Evolutionary conservation across 2,113 vertebrate species (phyloP).

Genomic region (Tichodroma muraria): DNA sequence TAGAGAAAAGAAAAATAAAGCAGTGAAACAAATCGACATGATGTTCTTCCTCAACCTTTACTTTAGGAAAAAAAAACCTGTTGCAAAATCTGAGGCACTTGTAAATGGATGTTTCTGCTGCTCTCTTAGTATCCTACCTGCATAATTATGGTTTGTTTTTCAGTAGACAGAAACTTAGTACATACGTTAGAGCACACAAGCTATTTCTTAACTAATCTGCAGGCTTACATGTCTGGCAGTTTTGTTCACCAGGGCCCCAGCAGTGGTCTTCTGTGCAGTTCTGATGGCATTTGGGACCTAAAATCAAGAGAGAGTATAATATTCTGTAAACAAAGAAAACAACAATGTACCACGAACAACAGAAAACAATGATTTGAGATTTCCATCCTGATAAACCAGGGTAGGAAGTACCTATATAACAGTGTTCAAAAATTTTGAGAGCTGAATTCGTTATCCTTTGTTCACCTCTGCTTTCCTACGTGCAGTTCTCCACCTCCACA

Average conservation of each 20-base stretch:
- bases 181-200: neutral
- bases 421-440: neutral
- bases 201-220: neutral
- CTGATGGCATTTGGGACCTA: conserved; percentile 83
- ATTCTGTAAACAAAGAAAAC: neutral
- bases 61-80: neutral
- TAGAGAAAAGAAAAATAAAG: neutral
- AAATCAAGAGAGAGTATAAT: neutral
- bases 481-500: neutral
- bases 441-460: neutral
- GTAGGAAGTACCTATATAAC: neutral
- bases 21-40: neutral
- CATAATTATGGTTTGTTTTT: neutral
- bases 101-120: neutral
- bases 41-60: neutral
- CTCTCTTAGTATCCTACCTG: neutral
- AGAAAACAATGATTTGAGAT: neutral
- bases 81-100: neutral
- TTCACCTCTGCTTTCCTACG: neutral
- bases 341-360: neutral
- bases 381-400: neutral
- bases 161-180: neutral
- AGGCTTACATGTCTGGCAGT: conserved; percentile 90
- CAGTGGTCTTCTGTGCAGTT: conserved; percentile 85
- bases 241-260: conserved; percentile 82